A percentile compares a stretch with the other conserved stretches of the same genome.
phyloP scores from a whole-genome alignment of 2,888 invertebrate species.

The Hypomecis atomaria region DNA sequence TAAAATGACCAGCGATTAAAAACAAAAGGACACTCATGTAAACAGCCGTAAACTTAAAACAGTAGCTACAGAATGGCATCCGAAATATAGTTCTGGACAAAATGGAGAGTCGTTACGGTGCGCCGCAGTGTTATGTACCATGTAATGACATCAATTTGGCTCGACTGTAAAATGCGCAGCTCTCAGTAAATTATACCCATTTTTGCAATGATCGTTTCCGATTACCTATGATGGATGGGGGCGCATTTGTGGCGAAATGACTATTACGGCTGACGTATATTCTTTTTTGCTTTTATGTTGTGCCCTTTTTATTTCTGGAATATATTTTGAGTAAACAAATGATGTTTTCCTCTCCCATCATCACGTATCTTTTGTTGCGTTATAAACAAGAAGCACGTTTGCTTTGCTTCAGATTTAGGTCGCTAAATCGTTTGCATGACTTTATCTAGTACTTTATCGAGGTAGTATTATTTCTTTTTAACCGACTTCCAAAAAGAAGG shows the following conservation, averaged over 20 bases:
- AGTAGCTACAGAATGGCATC: constrained; percentile 46
- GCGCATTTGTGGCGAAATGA: constrained; percentile 60
- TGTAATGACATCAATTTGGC: constrained; percentile 76
- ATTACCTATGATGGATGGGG: constrained; percentile 75
- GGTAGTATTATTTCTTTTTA: constrained; percentile 1
- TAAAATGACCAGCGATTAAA: too few species aligned
- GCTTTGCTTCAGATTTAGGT: constrained; percentile 1
- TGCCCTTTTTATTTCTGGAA: constrained; percentile 43
- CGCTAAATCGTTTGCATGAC: constrained; percentile 7
- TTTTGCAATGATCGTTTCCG: constrained; percentile 80
- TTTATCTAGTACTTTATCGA: too few species aligned
- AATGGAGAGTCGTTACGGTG: constrained; percentile 65
- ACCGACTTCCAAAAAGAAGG: too few species aligned
- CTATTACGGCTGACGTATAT: constrained; percentile 56
- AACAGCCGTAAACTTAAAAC: constrained; percentile 30
- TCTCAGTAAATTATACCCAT: constrained; percentile 77
- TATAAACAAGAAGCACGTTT: constrained; percentile 11
- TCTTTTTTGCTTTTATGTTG: constrained; percentile 45
- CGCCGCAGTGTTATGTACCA: constrained; percentile 68
- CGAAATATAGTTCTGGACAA: constrained; percentile 52
- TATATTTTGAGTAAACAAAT: constrained; percentile 38
- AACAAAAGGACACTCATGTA: neutral
- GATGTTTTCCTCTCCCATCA: constrained; percentile 30
- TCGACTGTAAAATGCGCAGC: constrained; percentile 71
- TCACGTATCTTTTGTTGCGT: constrained; percentile 22